Base-by-base conservation (phyloP, 2,113 vertebrate genomes). In the Tenrec ecaudatus region DNA sequence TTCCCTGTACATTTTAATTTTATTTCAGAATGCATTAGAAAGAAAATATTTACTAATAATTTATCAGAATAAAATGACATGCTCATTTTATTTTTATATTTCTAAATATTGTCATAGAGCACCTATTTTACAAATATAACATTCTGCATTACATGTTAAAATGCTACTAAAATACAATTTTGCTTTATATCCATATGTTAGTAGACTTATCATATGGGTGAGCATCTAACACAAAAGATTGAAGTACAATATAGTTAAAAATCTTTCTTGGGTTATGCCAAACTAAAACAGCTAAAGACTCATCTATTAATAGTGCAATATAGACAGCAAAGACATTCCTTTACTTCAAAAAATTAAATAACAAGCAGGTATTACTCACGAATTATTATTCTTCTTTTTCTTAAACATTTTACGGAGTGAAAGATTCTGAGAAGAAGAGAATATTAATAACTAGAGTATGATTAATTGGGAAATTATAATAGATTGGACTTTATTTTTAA, bases 41-140 rank as follows among this genome's bases (percentile, higher is more conserved):
- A 25, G 66, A 2, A 82, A 68, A 62, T 29, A 66, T 78, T 71
- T 79, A 62, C 33, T n/a, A 68, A 43, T 38, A 43, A 75, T n/a
- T 47, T 78, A 58, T 73, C 6, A 83, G 40, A 64, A 3, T 85
- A 27, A 14, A 31, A 40, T 60, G 64, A n/a, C 60, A 8, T 78
- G 17, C 1, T 78, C 1, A 71, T 47, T 82, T 73, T 68, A 64
- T 4, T 2, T 5, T 43, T 75, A 75, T 71, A 16, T 64, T 83
- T 71, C 5, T 57, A 75, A 88, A 62, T 84, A 2, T 27, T 73
- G 11, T 68, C 27, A 76, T 4, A 57, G 40, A 90, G 1, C 57
- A 79, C 82, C 85, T 43, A 62, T 90, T 87, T 80, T 81, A 93
- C 10, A 83, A 75, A 36, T 76, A 33, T 84, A 36, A n/a, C 14